A percentile compares a stretch with the other conserved stretches of the same genome.
phyloP scores from a whole-genome alignment of 2,797 vertebrate genomes.

The Taenioides sp. region DNA sequence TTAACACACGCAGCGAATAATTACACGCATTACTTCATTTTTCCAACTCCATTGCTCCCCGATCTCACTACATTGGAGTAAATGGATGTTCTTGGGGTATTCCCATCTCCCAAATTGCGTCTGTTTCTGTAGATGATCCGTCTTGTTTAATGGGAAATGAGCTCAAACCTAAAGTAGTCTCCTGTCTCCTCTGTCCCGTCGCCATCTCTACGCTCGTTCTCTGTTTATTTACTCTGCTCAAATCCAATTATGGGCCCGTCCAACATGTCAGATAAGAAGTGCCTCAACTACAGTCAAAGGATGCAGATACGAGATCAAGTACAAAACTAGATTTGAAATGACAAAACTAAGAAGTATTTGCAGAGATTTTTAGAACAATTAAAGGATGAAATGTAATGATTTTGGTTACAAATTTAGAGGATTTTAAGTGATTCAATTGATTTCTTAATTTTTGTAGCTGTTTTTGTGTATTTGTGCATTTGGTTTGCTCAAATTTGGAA shows the following conservation, averaged over 20 bases:
- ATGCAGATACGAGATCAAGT: neutral
- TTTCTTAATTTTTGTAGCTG: too few species aligned
- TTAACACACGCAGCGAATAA: too few species aligned
- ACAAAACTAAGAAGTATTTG: neutral
- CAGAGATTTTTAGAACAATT: too few species aligned
- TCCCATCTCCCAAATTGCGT: slow-evolving; percentile 59
- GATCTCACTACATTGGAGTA: slow-evolving; percentile 60
- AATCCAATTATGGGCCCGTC: slow-evolving; percentile 26
- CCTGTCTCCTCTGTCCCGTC: slow-evolving; percentile 3
- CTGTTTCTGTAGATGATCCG: slow-evolving; percentile 55
- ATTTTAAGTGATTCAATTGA: too few species aligned
- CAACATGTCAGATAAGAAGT: slow-evolving; percentile 25
- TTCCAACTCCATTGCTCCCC: slow-evolving; percentile 50
- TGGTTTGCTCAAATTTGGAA: too few species aligned
- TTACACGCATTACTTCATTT: slow-evolving; percentile 47
- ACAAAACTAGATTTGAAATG: neutral
- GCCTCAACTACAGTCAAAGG: neutral
- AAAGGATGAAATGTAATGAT: too few species aligned
- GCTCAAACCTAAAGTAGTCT: slow-evolving; percentile 50
- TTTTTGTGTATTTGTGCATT: too few species aligned
- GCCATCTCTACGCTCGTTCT: neutral
- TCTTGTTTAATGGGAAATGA: slow-evolving; percentile 59
- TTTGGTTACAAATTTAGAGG: too few species aligned
- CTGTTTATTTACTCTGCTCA: slow-evolving; percentile 15
- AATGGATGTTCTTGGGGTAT: slow-evolving; percentile 56